phyloP scores from a whole-genome alignment of 30 jellyfish, hydroid and myxozoan species.

The Clytia hemisphaerica region DNA sequence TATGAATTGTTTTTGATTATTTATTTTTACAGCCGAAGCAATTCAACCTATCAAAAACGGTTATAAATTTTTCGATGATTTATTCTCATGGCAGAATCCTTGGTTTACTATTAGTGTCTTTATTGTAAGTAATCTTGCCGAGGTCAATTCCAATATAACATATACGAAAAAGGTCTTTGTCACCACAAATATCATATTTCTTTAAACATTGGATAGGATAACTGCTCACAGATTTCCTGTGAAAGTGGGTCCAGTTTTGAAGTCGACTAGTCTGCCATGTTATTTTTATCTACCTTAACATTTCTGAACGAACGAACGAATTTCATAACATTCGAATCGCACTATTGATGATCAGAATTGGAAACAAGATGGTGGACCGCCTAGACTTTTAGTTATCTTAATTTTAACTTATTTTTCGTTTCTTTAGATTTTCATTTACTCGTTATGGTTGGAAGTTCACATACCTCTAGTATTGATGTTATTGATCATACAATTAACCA shows the following conservation, averaged over 20 bases:
- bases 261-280: too few relatives aligned
- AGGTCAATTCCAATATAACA: too few relatives aligned
- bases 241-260: too few relatives aligned
- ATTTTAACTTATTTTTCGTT: neutral
- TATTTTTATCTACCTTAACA: too few relatives aligned
- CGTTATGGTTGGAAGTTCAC: slow-evolving; percentile 71
- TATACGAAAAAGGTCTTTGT: too few relatives aligned
- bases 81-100: slow-evolving; percentile 76
- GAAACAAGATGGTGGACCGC: too few relatives aligned
- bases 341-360: too few relatives aligned
- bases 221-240: too few relatives aligned
- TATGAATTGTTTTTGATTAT: neutral
- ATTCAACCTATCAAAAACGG: slow-evolving; percentile 50
- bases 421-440: slow-evolving; percentile 59
- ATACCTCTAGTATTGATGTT: slow-evolving; percentile 56
- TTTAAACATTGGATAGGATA: too few relatives aligned
- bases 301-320: too few relatives aligned
- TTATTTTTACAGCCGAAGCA: slow-evolving; percentile 63
- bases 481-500: slow-evolving; percentile 42
- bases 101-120: slow-evolving; percentile 63
- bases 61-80: slow-evolving; percentile 17
- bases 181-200: too few relatives aligned
- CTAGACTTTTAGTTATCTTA: neutral
- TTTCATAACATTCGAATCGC: too few relatives aligned
- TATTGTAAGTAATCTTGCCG: slow-evolving; percentile 43